phyloP scores from a whole-genome alignment of 2,113 vertebrate species.

The Gallinago media region DNA sequence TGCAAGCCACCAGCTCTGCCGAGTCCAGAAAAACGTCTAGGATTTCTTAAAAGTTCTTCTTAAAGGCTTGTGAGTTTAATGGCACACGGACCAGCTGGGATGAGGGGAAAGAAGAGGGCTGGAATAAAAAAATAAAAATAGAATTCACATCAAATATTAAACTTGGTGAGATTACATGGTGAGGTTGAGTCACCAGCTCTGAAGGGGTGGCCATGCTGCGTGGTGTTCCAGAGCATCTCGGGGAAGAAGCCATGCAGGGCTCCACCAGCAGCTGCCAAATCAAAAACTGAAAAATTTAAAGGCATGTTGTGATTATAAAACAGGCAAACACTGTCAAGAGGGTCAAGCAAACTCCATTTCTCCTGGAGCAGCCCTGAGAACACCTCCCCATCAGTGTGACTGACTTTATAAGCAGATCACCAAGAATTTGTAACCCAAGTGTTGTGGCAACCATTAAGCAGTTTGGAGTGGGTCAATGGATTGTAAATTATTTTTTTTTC shows the following conservation, averaged over 20 bases:
- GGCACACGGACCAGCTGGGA: background rate
- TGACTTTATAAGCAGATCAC: background rate
- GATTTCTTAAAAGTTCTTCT: background rate
- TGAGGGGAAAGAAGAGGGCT: background rate
- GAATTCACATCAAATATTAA: background rate
- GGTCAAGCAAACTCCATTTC: background rate
- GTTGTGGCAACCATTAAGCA: background rate
- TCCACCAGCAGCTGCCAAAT: background rate
- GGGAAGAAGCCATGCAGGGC: background rate
- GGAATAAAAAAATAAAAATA: background rate
- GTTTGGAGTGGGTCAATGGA: background rate
- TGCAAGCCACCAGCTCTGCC: background rate
- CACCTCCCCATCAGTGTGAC: fast-evolving
- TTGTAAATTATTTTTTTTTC: background rate
- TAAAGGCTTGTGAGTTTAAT: background rate
- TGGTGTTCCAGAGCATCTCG: background rate
- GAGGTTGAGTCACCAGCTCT: background rate
- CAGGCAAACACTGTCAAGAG: background rate
- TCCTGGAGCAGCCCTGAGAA: background rate
- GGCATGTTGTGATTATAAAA: background rate
- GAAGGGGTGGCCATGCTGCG: fast-evolving
- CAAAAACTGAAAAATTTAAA: background rate
- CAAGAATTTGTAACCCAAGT: background rate
- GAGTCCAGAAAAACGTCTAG: background rate
- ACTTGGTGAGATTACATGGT: background rate